Evolutionary conservation across 1,140 invertebrate species (phyloP).

Genomic region (Conus betulinus): DNA sequence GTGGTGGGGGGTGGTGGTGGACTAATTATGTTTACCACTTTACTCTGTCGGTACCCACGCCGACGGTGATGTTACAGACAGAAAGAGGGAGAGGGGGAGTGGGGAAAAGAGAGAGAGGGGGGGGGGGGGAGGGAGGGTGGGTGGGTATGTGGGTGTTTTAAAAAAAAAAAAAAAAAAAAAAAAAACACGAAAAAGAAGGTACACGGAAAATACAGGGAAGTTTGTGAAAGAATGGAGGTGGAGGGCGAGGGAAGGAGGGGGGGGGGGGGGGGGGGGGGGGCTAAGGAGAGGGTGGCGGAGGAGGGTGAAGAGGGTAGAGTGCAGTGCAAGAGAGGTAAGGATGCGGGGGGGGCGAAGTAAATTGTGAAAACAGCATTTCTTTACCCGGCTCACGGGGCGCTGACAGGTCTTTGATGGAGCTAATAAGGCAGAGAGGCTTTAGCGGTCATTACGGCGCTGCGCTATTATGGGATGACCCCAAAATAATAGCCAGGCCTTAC

Average conservation of each 20-base stretch:
- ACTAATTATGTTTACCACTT: conserved; percentile 16
- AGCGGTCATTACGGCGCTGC: conserved; percentile 20
- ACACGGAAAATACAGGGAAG: background rate
- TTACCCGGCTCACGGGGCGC: background rate
- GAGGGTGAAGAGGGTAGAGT: background rate
- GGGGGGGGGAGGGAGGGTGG: background rate
- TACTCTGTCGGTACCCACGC: conserved; percentile 1
- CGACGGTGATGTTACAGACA: background rate
- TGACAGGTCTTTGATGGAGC: conserved; percentile 26
- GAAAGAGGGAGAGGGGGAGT: background rate
- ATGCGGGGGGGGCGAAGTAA: background rate
- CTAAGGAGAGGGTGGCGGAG: background rate
- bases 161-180: too few relatives aligned
- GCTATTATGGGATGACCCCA: conserved; percentile 26
- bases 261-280: background rate
- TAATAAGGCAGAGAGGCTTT: conserved; percentile 26
- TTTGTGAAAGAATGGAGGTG: background rate
- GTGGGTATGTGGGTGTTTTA: too few relatives aligned
- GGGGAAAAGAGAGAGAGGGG: background rate
- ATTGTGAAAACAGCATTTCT: conserved; percentile 30
- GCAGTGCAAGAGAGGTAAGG: background rate
- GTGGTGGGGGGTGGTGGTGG: too few relatives aligned
- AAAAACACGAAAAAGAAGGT: background rate
- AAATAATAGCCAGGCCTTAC: conserved; percentile 19
- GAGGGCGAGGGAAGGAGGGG: background rate